Conservation (phyloP, 2,113 vertebrate species). For the Coptodon bakossiorum region DNA sequence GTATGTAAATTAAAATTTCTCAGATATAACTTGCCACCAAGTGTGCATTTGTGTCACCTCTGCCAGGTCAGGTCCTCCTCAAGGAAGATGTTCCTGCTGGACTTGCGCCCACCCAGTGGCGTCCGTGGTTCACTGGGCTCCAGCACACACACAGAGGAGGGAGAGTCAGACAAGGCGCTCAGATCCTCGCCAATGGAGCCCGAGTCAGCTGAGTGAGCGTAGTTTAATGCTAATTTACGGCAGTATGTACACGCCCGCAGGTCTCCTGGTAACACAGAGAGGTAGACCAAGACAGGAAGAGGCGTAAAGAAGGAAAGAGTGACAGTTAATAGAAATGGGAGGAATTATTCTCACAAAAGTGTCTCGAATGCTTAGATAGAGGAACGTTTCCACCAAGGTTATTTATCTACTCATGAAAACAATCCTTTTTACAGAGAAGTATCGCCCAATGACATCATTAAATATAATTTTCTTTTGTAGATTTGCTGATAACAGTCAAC, state of each 20-base stretch:
- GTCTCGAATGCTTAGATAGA: neutral
- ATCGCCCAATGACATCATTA: neutral
- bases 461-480: neutral
- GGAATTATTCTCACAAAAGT: neutral
- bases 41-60: conserved; percentile 71
- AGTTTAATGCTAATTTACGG: conserved; percentile 92
- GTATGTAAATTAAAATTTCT: neutral
- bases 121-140: conserved; percentile 92
- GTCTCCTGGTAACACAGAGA: conserved; percentile 75
- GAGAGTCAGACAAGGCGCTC: conserved; percentile 84
- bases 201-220: conserved; percentile 91
- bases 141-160: conserved; percentile 79
- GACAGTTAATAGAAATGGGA: neutral
- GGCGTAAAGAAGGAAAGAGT: neutral
- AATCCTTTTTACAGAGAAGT: neutral
- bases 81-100: conserved; percentile 95
- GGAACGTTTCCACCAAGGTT: neutral
- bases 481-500: neutral
- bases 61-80: conserved; percentile 96
- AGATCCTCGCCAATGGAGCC: conserved; percentile 92
- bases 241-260: conserved; percentile 96
- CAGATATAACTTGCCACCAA: neutral
- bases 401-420: neutral
- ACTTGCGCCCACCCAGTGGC: conserved; percentile 88
- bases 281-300: neutral